These are phyloP conservation scores for Amblyteles armatorius DNA, from an alignment of 2,888 invertebrate genomes.

Conservation along the genomic window DNA sequence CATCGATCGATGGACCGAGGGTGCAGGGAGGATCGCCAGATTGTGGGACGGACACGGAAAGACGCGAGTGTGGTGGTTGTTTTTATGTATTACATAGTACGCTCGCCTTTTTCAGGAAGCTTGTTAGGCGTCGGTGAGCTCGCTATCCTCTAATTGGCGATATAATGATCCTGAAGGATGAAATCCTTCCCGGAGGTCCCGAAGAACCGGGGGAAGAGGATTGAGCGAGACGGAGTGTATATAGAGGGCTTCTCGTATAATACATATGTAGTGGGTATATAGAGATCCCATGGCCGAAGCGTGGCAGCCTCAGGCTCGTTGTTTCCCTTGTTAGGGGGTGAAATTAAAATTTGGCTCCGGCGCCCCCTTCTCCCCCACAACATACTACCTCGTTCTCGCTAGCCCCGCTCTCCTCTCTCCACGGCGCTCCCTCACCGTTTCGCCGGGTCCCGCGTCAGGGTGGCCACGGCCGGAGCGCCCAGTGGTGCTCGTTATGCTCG, in stretches of 20 bases:
- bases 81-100: conserved; percentile 18
- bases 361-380: conserved; percentile 47
- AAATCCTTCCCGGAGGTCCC: conserved; percentile 78
- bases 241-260: conserved; percentile 29
- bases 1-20: background rate
- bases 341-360: conserved; percentile 80
- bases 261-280: conserved; percentile 33
- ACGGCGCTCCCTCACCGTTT: conserved; percentile 27
- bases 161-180: conserved; percentile 85
- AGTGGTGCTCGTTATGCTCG: conserved; percentile 74
- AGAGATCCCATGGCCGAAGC: conserved; percentile 39
- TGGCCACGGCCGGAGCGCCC: conserved; percentile 47
- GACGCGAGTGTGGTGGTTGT: background rate
- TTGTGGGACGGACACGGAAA: background rate
- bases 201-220: conserved; percentile 70
- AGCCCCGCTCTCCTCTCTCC: background rate
- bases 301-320: conserved; percentile 55
- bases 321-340: conserved; percentile 79
- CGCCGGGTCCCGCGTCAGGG: conserved; percentile 59
- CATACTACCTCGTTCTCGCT: conserved; percentile 45
- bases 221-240: conserved; percentile 36
- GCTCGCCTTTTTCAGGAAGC: conserved; percentile 78
- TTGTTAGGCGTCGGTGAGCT: conserved; percentile 84
- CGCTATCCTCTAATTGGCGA: conserved; percentile 85
- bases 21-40: background rate